Conservation (phyloP, 2,113 vertebrate genomes). For the Peucedramus taeniatus region DNA sequence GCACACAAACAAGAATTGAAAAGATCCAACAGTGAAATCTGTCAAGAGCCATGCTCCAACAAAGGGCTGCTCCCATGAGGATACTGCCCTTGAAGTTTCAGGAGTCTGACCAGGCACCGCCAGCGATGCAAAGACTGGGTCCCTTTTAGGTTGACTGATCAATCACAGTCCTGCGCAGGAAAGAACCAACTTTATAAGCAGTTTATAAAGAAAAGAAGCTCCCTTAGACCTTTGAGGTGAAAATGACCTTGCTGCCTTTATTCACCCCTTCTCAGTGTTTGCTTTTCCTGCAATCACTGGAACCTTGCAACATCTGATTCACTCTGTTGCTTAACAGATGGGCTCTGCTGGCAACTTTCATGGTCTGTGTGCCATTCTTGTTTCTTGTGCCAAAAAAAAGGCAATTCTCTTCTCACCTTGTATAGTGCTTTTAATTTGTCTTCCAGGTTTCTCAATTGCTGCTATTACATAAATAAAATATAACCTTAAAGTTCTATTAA, state of each 20-base stretch:
- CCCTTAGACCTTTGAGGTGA: neutral
- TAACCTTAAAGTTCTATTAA: neutral
- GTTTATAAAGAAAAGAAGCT: neutral
- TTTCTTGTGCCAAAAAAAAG: neutral
- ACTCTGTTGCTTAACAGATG: conserved; percentile 32
- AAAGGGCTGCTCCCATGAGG: neutral
- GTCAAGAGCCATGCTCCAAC: neutral
- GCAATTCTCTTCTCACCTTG: conserved; percentile 12
- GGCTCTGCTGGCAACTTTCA: conserved; percentile 29
- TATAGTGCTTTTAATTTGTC: neutral
- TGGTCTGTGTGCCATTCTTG: neutral
- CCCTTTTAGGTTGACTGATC: neutral
- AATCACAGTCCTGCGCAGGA: neutral
- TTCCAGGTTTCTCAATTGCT: neutral
- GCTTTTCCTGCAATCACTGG: neutral
- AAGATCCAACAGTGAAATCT: neutral
- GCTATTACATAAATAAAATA: neutral
- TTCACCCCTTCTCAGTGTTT: neutral
- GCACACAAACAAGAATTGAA: neutral
- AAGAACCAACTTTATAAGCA: neutral
- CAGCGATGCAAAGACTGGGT: neutral
- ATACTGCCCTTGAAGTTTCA: neutral
- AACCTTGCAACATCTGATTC: conserved; percentile 19
- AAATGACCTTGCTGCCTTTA: conserved; percentile 5
- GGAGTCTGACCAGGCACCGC: neutral